phyloP scores from a whole-genome alignment of 2,888 invertebrate species.

The Hirtodrosophila cameraria region DNA sequence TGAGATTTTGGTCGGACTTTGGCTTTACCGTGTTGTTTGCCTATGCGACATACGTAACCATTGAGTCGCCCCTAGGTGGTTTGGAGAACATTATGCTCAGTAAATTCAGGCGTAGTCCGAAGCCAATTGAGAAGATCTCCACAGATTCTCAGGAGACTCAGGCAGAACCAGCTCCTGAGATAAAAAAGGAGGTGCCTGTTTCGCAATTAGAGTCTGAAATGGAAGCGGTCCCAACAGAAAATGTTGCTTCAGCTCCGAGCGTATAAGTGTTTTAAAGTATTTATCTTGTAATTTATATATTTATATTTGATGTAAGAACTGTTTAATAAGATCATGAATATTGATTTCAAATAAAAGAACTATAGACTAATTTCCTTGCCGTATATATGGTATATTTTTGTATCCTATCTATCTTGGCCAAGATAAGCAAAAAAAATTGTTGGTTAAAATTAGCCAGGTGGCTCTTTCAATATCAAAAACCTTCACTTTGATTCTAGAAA shows the following conservation, averaged over 20 bases:
- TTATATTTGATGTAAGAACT: neutral
- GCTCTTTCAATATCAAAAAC: neutral
- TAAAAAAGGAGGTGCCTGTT: neutral
- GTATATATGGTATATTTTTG: too few relatives aligned
- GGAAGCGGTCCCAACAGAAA: neutral
- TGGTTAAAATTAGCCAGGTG: too few relatives aligned
- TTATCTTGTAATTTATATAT: neutral
- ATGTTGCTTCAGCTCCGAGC: neutral
- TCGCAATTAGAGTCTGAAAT: neutral
- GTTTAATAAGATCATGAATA: too few relatives aligned
- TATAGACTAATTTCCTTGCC: too few relatives aligned
- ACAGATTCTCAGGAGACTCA: neutral
- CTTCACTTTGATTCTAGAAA: neutral
- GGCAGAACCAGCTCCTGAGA: neutral
- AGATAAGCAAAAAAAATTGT: too few relatives aligned
- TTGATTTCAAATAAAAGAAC: too few relatives aligned
- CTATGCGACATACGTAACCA: conserved; percentile 31
- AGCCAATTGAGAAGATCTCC: neutral
- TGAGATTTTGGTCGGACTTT: conserved; percentile 77
- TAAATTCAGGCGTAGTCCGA: conserved; percentile 11
- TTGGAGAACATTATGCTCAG: conserved; percentile 42
- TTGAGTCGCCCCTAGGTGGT: conserved; percentile 56
- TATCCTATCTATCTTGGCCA: too few relatives aligned
- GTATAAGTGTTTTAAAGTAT: neutral
- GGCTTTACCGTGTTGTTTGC: conserved; percentile 64